Percentiles rank a stretch among this genome's conserved stretches.
These are phyloP conservation scores for Orchesella flavescens DNA, from an alignment of 2,888 invertebrate genomes.

Conservation along the genomic window DNA sequence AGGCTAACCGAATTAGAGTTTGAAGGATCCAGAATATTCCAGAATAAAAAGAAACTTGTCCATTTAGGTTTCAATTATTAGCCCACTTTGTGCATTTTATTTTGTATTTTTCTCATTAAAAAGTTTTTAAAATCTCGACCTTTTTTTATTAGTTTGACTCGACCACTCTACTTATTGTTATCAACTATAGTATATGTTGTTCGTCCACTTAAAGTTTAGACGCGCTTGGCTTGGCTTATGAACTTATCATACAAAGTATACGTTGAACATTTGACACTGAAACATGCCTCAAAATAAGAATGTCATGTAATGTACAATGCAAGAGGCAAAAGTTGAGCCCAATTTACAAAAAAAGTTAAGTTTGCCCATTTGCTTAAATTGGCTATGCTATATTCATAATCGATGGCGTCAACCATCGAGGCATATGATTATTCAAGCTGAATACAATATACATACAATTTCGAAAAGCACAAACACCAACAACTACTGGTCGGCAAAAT, in stretches of 20 bases:
- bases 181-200: neutral
- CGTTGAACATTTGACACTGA: neutral
- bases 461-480: neutral
- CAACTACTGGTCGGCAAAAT: no score
- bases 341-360: constrained; percentile 7
- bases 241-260: no score
- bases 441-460: neutral
- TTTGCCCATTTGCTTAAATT: neutral
- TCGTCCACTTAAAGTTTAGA: neutral
- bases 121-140: neutral
- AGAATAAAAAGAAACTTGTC: neutral
- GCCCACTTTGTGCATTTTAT: neutral
- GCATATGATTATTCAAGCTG: neutral
- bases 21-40: neutral
- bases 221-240: no score
- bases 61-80: constrained; percentile 15
- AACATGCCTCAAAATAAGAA: neutral
- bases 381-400: neutral
- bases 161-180: no score
- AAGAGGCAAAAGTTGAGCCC: neutral
- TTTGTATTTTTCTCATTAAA: neutral
- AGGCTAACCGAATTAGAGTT: neutral
- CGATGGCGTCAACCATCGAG: neutral
- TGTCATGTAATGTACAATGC: no score
- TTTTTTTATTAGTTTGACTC: no score